Evolutionary conservation across 2,888 invertebrate genomes (phyloP).

Genomic region (Phortica magna): DNA sequence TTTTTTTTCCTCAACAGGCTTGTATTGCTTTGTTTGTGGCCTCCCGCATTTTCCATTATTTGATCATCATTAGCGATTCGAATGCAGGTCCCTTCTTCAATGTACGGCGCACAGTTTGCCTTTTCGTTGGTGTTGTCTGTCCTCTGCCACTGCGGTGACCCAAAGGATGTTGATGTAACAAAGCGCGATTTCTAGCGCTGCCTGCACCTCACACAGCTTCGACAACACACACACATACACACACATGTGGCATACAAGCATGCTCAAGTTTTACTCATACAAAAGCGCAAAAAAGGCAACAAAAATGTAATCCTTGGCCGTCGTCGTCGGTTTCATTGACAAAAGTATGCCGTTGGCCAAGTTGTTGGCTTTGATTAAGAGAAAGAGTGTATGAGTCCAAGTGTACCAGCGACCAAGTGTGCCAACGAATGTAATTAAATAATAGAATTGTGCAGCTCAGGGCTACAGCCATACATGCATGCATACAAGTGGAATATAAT

Average conservation of each 20-base stretch:
- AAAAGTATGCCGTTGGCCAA: slow-evolving; percentile 29
- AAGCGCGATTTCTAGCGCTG: slow-evolving; percentile 24
- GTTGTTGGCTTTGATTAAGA: slow-evolving; percentile 57
- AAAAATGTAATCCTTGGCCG: neutral
- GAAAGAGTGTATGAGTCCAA: slow-evolving; percentile 31
- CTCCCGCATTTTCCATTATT: slow-evolving; percentile 61
- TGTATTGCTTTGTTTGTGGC: slow-evolving; percentile 26
- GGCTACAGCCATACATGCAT: neutral
- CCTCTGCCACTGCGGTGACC: neutral
- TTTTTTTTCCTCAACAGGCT: slow-evolving; percentile 10
- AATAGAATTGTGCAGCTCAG: slow-evolving; percentile 54
- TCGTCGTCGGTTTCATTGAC: slow-evolving; percentile 17
- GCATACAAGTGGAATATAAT: neutral
- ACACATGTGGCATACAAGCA: neutral
- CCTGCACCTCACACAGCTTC: neutral
- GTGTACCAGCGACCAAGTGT: slow-evolving; percentile 36
- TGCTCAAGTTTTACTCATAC: neutral
- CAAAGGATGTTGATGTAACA: slow-evolving; percentile 18
- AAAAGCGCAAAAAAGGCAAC: neutral
- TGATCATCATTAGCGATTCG: slow-evolving; percentile 71
- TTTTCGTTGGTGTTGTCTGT: slow-evolving; percentile 46
- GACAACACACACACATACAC: no score
- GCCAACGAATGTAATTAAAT: slow-evolving; percentile 62
- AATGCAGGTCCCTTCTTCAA: slow-evolving; percentile 45
- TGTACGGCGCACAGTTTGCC: no score